phyloP scores from a whole-genome alignment of 2,888 invertebrate genomes.

The Drosophila lacicola region DNA sequence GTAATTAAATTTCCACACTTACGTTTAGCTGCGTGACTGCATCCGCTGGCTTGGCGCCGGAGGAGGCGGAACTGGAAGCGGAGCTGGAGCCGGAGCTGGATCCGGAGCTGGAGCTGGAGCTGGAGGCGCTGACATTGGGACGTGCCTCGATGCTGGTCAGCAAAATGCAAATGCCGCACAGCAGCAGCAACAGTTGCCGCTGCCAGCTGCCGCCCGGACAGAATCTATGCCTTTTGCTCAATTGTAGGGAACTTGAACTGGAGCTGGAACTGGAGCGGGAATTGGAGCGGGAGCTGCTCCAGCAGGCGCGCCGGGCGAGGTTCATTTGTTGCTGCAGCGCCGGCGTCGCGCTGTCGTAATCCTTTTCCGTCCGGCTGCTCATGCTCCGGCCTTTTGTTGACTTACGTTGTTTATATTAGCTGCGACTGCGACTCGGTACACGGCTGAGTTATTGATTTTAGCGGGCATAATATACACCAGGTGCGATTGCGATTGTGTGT shows the following conservation, averaged over 20 bases:
- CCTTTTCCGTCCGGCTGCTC: conserved; percentile 65
- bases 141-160: conserved; percentile 82
- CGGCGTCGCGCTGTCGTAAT: conserved; percentile 80
- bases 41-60: conserved; percentile 33
- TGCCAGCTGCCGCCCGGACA: conserved; percentile 34
- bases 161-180: conserved; percentile 73
- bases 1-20: conserved; percentile 51
- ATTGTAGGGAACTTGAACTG: conserved; percentile 32
- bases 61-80: conserved; percentile 7
- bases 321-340: conserved; percentile 89
- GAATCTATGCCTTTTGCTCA: conserved; percentile 9
- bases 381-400: conserved; percentile 44
- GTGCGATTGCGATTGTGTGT: conserved; percentile 4
- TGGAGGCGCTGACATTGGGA: conserved; percentile 76
- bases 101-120: conserved; percentile 25
- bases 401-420: conserved; percentile 47
- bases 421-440: conserved; percentile 38
- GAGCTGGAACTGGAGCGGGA: neutral
- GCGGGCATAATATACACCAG: conserved; percentile 58
- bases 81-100: conserved; percentile 20
- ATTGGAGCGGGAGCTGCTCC: conserved; percentile 77
- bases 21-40: conserved; percentile 57
- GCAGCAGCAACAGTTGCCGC: conserved; percentile 48
- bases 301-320: conserved; percentile 89
- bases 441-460: conserved; percentile 48